Conservation (phyloP, 2,113 vertebrate genomes). For the Haplochromis vanheusdeni region DNA sequence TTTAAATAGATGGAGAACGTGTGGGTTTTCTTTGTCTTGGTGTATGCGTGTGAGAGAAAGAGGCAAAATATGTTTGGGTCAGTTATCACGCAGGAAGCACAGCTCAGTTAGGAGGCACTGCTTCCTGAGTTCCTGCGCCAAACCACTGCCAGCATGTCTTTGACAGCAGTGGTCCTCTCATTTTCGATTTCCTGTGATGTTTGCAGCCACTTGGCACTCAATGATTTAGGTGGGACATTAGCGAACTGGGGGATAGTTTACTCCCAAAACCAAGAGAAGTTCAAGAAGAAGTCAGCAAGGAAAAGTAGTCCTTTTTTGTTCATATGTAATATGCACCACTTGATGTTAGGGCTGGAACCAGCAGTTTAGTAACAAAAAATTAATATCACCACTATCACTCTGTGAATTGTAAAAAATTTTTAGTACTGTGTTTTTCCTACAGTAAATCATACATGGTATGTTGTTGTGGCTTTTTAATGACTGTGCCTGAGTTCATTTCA, state of each 20-base stretch:
- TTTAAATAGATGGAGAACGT: not conserved
- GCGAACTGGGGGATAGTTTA: not conserved
- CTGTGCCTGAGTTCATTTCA: not conserved
- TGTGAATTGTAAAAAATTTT: accelerated
- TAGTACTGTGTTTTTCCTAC: not conserved
- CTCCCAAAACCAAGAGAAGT: not conserved
- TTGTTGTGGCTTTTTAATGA: not conserved
- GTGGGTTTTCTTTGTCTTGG: not conserved
- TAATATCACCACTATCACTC: not conserved
- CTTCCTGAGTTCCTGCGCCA: slow-evolving; percentile 57
- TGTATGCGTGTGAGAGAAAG: not conserved
- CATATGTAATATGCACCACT: not conserved
- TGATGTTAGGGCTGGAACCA: not conserved
- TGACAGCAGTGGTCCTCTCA: slow-evolving; percentile 21
- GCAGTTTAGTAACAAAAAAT: not conserved
- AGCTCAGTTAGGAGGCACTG: slow-evolving; percentile 56
- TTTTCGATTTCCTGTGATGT: slow-evolving; percentile 34
- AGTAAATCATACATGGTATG: not conserved
- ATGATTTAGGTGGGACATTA: not conserved
- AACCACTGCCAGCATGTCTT: slow-evolving; percentile 43
- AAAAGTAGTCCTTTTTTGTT: not conserved
- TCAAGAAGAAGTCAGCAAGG: not conserved
- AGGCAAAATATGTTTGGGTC: slow-evolving; percentile 40
- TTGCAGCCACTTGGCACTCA: not conserved
- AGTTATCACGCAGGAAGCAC: slow-evolving; percentile 72